Evolutionary conservation across 2,797 vertebrate species (phyloP).

Genomic region (Tokudaia muenninki): DNA sequence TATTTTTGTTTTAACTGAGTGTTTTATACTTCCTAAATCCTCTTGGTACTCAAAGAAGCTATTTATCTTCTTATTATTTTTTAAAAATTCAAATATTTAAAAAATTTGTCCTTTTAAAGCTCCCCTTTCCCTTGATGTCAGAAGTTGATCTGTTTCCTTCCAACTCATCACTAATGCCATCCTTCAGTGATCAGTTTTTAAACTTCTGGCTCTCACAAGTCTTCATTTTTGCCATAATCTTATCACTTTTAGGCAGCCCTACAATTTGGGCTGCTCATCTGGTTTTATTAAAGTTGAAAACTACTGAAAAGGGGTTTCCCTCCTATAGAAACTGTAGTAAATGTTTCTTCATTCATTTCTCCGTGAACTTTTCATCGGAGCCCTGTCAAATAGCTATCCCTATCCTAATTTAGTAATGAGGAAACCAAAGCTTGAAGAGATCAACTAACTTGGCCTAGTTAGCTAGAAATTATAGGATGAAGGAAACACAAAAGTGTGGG

Average conservation of each 20-base stretch:
- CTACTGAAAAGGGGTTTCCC: not conserved
- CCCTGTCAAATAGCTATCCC: not conserved
- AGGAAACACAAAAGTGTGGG: not conserved
- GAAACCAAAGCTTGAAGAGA: conserved; percentile 28
- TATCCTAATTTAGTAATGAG: not conserved
- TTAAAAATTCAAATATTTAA: not conserved
- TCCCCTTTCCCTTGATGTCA: conserved; percentile 26
- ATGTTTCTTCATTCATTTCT: conserved; percentile 12
- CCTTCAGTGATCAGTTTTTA: conserved; percentile 1
- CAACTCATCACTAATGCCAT: not conserved
- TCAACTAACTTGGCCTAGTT: conserved; percentile 25
- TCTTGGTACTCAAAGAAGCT: conserved; percentile 35
- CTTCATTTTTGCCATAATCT: conserved; percentile 34
- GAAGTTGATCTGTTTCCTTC: conserved; percentile 15
- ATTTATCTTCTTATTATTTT: conserved; percentile 50
- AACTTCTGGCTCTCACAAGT: not conserved
- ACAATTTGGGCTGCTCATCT: conserved; percentile 20
- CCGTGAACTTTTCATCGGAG: not conserved
- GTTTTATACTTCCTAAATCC: conserved; percentile 15
- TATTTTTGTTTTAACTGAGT: conserved; percentile 51
- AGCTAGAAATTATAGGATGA: not conserved
- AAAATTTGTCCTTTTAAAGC: conserved; percentile 34
- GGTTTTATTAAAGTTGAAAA: conserved; percentile 52
- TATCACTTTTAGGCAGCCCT: not conserved
- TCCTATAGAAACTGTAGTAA: not conserved